phyloP scores from a whole-genome alignment of 2,888 invertebrate species.

The Caenorhabditis sp. region DNA sequence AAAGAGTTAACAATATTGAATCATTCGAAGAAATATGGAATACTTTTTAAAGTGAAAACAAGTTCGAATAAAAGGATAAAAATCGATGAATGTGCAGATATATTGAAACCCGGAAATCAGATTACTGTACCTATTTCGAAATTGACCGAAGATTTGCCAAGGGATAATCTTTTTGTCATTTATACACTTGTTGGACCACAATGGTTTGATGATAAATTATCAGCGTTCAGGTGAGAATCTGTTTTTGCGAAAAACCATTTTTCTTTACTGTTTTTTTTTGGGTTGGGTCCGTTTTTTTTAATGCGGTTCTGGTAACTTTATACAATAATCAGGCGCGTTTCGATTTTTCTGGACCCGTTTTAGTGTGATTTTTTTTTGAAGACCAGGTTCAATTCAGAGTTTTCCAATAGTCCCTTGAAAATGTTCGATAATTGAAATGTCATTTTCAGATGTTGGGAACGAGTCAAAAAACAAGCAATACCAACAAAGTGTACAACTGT shows the following conservation, averaged over 20 bases:
- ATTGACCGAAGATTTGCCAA: constrained; percentile 10
- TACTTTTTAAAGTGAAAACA: constrained; percentile 35
- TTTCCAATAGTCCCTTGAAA: no score
- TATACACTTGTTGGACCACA: constrained; percentile 44
- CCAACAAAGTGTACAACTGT: constrained; percentile 13
- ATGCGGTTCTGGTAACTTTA: no score
- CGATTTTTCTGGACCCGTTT: no score
- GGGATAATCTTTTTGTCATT: constrained; percentile 33
- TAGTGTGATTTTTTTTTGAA: no score
- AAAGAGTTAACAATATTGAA: not conserved
- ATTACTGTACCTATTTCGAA: constrained; percentile 31
- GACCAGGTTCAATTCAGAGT: no score
- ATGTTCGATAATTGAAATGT: no score
- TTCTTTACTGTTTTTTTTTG: no score
- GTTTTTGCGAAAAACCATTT: not conserved
- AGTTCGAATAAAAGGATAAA: constrained; percentile 32
- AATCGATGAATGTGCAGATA: constrained; percentile 44
- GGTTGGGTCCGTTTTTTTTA: no score
- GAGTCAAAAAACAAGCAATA: constrained; percentile 23
- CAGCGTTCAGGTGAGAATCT: constrained; percentile 22
- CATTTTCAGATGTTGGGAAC: constrained; percentile 23
- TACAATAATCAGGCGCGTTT: no score
- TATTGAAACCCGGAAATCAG: constrained; percentile 36
- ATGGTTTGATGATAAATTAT: constrained; percentile 40
- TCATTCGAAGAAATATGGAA: not conserved